Evolutionary conservation across 2,888 invertebrate species (phyloP).

Genomic region (Gandaritis pyraliata): DNA sequence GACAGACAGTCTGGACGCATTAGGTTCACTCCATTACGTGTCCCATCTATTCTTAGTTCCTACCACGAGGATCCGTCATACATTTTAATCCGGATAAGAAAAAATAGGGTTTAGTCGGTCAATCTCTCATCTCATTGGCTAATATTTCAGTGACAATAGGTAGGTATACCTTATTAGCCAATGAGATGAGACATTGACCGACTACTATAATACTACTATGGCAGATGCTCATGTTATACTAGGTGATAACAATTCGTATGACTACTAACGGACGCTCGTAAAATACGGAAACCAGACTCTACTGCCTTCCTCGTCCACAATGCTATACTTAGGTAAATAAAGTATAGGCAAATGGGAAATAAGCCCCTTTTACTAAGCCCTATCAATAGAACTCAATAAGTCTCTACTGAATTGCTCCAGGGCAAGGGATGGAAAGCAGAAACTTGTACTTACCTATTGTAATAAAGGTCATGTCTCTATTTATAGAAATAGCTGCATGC

Average conservation of each 20-base stretch:
- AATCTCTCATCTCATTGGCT: no score
- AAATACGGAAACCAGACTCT: no score
- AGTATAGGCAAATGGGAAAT: background rate
- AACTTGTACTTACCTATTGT: no score
- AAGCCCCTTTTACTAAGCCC: background rate
- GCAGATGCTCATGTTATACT: no score
- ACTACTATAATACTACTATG: no score
- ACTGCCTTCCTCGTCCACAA: conserved; percentile 46
- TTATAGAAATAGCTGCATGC: conserved; percentile 11
- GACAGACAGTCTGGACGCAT: conserved; percentile 52
- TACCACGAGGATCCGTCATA: background rate
- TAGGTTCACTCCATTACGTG: conserved; percentile 51
- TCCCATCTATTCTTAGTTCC: conserved; percentile 47
- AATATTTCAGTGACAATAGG: no score
- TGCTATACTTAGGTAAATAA: conserved; percentile 19
- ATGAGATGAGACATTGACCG: no score
- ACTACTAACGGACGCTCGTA: no score
- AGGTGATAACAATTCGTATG: no score
- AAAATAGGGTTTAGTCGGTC: no score
- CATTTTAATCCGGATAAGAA: no score
- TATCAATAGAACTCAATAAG: conserved; percentile 2
- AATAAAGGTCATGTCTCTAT: conserved; percentile 21
- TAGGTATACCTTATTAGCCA: no score
- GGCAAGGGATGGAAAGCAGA: conserved; percentile 8
- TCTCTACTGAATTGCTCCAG: background rate